Conservation (phyloP, 2,113 vertebrate species). For the Cryptotis parvus region DNA sequence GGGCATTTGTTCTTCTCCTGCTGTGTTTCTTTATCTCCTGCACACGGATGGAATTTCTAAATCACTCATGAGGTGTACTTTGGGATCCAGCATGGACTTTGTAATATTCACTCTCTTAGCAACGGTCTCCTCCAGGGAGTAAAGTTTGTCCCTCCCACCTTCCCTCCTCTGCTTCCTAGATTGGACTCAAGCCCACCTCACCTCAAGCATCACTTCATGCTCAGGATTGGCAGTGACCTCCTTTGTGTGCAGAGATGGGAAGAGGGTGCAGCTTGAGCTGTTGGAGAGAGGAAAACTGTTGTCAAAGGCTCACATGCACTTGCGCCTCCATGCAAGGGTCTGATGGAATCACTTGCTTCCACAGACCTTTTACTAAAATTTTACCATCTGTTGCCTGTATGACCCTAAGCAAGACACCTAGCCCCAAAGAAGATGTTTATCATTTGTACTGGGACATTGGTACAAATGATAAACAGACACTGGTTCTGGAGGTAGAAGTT, state of each 20-base stretch:
- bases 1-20: too few relatives aligned
- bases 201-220: not conserved
- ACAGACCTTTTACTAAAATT: not conserved
- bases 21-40: too few relatives aligned
- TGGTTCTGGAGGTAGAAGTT: not conserved
- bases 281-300: not conserved
- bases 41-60: not conserved
- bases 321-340: not conserved
- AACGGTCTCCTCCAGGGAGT: not conserved
- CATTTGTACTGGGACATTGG: not conserved
- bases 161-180: not conserved
- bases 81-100: slow-evolving; percentile 3
- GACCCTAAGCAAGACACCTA: not conserved
- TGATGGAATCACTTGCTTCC: not conserved
- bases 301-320: not conserved
- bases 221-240: not conserved
- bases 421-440: not conserved
- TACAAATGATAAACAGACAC: too few relatives aligned
- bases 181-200: not conserved
- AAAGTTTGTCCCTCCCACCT: not conserved
- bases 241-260: not conserved
- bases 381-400: not conserved
- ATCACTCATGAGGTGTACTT: not conserved
- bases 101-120: not conserved
- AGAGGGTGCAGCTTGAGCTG: not conserved